Conservation (phyloP, 2,888 invertebrate genomes). For the Trissolcus brochymenae region DNA sequence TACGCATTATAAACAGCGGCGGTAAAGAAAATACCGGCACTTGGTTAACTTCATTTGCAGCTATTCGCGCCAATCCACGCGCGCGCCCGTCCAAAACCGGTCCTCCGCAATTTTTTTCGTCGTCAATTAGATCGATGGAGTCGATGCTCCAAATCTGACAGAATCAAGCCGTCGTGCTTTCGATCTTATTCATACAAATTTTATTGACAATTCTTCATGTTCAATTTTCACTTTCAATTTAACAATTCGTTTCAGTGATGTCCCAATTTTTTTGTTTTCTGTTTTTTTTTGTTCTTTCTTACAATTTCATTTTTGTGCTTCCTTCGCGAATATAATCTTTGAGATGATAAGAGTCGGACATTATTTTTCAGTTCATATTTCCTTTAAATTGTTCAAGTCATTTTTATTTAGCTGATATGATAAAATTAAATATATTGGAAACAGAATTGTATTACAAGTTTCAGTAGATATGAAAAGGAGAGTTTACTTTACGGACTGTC, state of each 20-base stretch:
- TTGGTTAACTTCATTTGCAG: conserved; percentile 44
- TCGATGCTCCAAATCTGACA: too few relatives aligned
- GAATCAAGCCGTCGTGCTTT: too few relatives aligned
- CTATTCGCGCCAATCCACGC: conserved; percentile 21
- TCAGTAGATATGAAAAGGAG: conserved; percentile 24
- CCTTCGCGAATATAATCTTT: background rate
- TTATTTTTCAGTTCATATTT: background rate
- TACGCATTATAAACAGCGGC: conserved; percentile 43
- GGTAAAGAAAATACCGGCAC: conserved; percentile 37
- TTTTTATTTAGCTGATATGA: conserved; percentile 7
- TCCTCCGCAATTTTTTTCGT: conserved; percentile 15
- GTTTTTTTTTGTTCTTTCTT: background rate
- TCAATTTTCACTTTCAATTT: too few relatives aligned
- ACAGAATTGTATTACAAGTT: conserved; percentile 25
- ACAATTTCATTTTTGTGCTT: background rate
- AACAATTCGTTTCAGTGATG: too few relatives aligned
- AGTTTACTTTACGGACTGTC: conserved; percentile 18
- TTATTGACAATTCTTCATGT: too few relatives aligned
- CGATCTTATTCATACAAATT: too few relatives aligned
- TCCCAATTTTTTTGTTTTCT: too few relatives aligned
- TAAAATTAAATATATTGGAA: conserved; percentile 15
- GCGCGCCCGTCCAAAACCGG: conserved; percentile 22
- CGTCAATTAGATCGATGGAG: conserved; percentile 20
- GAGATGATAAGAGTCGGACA: too few relatives aligned
- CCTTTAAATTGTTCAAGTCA: background rate